Conservation (phyloP, 2,113 vertebrate species). For the Holacanthus passer region DNA sequence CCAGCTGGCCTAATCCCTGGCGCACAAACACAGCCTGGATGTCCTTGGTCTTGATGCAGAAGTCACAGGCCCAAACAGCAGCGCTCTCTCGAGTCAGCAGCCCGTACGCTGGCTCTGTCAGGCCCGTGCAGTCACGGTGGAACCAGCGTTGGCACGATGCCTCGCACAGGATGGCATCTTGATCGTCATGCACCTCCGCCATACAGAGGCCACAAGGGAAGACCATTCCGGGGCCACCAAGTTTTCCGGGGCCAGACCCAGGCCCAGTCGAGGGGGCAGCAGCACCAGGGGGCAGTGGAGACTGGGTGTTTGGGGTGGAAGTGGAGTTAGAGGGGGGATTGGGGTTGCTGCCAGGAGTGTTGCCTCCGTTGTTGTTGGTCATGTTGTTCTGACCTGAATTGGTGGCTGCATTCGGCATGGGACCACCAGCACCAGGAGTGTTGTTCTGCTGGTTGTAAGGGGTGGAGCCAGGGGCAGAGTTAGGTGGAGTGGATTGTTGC, state of each 20-base stretch:
- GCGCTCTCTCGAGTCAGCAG: slow-evolving; percentile 95
- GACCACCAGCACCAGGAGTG: slow-evolving; percentile 73
- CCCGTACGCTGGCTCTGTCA: slow-evolving; percentile 96
- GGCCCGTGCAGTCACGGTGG: slow-evolving; percentile 96
- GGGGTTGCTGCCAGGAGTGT: slow-evolving; percentile 82
- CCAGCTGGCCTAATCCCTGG: slow-evolving; percentile 94
- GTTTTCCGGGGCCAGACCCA: slow-evolving; percentile 81
- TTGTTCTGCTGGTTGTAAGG: slow-evolving; percentile 90
- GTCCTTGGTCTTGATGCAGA: slow-evolving; percentile 99
- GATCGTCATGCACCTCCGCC: slow-evolving; percentile 96
- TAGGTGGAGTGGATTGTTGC: slow-evolving; percentile 83
- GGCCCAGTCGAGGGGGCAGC: slow-evolving; percentile 78
- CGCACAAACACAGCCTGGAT: slow-evolving; percentile 97
- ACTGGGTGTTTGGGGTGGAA: slow-evolving; percentile 85
- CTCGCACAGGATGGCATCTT: slow-evolving; percentile 97
- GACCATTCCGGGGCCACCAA: slow-evolving; percentile 86
- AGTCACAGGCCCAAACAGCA: slow-evolving; percentile 97
- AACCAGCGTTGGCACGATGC: slow-evolving; percentile 99
- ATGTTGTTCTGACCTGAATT: slow-evolving; percentile 84
- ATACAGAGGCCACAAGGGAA: slow-evolving; percentile 95
- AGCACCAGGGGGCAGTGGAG: slow-evolving; percentile 79
- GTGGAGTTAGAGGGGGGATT: slow-evolving; percentile 86
- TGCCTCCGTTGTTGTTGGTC: slow-evolving; percentile 82
- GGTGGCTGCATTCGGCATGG: slow-evolving; percentile 78
- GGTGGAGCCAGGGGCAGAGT: slow-evolving; percentile 84